Percentiles rank a stretch among this genome's conserved stretches.
These are phyloP conservation scores for Dioctria rufipes DNA, from an alignment of 2,888 invertebrate species.

Conservation along the genomic window DNA sequence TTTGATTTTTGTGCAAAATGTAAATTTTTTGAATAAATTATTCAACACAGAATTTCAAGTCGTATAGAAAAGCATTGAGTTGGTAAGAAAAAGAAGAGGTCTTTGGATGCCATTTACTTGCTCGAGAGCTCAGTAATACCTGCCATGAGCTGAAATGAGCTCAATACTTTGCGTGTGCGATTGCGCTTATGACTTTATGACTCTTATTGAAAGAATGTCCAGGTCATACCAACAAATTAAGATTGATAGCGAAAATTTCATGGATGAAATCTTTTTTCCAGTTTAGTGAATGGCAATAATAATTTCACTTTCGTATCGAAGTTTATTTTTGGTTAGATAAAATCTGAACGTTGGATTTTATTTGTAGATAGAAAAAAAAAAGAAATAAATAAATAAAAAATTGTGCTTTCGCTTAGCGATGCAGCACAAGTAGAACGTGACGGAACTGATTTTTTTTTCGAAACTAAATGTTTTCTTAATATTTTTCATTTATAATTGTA, in stretches of 20 bases:
- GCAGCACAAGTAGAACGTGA: not conserved
- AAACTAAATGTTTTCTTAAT: not conserved
- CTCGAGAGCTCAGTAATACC: too few relatives aligned
- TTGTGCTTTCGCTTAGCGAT: too few relatives aligned
- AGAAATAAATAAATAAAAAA: too few relatives aligned
- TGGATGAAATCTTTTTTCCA: not conserved
- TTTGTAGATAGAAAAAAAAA: too few relatives aligned
- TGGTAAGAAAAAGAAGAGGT: not conserved
- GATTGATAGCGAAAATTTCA: not conserved
- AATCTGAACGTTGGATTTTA: too few relatives aligned
- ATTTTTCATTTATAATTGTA: not conserved
- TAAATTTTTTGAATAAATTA: not conserved
- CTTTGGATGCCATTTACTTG: not conserved
- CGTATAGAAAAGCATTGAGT: not conserved
- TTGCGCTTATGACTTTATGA: too few relatives aligned
- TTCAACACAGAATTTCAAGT: too few relatives aligned
- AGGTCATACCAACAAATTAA: not conserved
- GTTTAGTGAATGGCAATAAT: conserved; percentile 1
- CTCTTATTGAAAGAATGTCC: too few relatives aligned
- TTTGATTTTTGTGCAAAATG: conserved; percentile 4
- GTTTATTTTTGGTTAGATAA: not conserved
- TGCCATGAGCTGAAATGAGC: too few relatives aligned
- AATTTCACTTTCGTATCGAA: not conserved
- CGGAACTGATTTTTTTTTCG: not conserved
- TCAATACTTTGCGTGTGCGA: too few relatives aligned